Evolutionary conservation across 2,113 vertebrate genomes (phyloP).

Genomic region (Ictidomys tridecemlineatus): DNA sequence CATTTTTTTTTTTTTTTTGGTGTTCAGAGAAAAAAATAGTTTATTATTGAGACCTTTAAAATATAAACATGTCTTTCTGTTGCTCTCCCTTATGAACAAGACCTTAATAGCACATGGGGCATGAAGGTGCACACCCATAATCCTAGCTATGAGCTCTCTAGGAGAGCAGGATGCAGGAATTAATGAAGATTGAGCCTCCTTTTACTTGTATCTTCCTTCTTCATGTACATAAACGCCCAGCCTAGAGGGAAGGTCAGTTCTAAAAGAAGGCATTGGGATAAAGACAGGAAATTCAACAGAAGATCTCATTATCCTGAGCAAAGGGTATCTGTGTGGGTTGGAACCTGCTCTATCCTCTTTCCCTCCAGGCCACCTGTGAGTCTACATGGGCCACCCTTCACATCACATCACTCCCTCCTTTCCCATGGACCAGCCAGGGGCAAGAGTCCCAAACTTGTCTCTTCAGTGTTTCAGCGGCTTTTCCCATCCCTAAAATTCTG

Average conservation of each 20-base stretch:
- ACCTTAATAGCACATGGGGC: neutral
- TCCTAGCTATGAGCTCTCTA: neutral
- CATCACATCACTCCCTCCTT: no score
- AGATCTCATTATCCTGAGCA: neutral
- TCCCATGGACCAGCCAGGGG: neutral
- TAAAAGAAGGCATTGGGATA: neutral
- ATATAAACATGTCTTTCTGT: neutral
- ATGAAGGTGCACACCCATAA: no score
- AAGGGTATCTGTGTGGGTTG: neutral
- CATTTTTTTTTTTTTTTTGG: neutral
- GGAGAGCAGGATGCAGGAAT: neutral
- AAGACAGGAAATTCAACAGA: neutral
- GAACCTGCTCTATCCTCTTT: neutral
- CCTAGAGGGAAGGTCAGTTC: neutral
- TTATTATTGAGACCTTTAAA: neutral
- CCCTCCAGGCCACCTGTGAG: neutral
- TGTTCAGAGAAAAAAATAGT: neutral
- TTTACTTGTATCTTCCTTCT: constrained; percentile 48
- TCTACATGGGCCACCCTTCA: neutral
- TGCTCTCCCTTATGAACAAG: neutral
- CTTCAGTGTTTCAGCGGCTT: neutral
- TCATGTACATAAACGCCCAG: neutral
- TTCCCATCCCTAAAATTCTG: neutral
- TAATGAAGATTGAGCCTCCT: neutral
- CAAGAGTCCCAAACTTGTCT: neutral